A percentile compares a stretch with the other conserved stretches of the same genome.
Conservation (phyloP, 2,113 vertebrate species). For the Burhinus oedicnemus region DNA sequence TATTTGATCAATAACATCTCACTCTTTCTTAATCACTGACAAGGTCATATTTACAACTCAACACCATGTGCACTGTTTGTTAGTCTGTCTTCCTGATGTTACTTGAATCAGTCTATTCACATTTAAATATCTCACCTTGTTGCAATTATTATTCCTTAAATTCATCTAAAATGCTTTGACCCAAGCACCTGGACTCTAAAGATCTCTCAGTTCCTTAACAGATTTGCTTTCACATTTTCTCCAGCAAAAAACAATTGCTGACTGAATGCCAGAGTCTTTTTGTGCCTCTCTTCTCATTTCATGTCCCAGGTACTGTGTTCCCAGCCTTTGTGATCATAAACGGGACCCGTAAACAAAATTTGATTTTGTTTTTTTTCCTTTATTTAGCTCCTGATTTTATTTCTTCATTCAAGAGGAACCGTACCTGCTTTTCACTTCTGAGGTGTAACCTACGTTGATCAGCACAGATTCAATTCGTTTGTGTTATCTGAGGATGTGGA, state of each 20-base stretch:
- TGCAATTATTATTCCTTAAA: background rate
- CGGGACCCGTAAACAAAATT: background rate
- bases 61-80: fast-evolving
- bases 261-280: background rate
- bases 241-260: background rate
- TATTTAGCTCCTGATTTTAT: background rate
- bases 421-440: background rate
- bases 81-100: background rate
- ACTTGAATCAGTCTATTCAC: background rate
- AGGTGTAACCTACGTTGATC: background rate
- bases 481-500: background rate
- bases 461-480: background rate
- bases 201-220: background rate
- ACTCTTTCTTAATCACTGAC: background rate
- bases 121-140: background rate
- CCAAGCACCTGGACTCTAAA: background rate
- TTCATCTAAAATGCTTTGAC: background rate
- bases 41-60: background rate
- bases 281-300: background rate
- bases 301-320: background rate
- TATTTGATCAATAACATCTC: background rate
- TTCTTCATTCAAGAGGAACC: background rate
- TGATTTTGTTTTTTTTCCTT: background rate
- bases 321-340: background rate
- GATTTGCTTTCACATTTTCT: background rate